phyloP scores from a whole-genome alignment of 1,140 invertebrate species.

The Camponotus floridanus region DNA sequence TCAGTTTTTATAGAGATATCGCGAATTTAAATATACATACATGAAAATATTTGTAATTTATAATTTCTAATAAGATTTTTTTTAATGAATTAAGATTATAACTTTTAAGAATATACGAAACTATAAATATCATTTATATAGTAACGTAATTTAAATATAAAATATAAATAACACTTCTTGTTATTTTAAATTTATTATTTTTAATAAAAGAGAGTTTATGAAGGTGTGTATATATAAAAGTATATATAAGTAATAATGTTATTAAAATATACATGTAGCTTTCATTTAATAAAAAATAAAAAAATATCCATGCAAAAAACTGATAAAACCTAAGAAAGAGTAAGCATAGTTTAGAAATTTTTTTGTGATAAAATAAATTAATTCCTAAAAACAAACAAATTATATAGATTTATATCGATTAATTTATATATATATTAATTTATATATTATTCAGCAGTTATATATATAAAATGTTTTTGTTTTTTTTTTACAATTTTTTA shows the following conservation, averaged over 20 bases:
- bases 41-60: slow-evolving; percentile 10
- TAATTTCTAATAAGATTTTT: background rate
- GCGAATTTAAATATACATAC: background rate
- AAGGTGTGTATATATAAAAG: background rate
- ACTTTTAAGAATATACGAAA: background rate
- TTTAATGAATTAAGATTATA: background rate
- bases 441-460: slow-evolving; percentile 19
- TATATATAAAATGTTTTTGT: background rate
- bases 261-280: background rate
- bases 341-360: slow-evolving; percentile 27
- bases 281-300: background rate
- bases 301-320: slow-evolving; percentile 13
- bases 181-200: slow-evolving; percentile 1
- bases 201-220: background rate
- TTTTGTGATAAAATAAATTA: background rate
- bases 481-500: background rate
- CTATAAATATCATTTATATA: background rate
- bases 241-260: slow-evolving; percentile 9
- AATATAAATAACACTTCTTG: background rate
- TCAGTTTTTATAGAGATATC: background rate
- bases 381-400: background rate
- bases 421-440: background rate
- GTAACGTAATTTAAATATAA: background rate
- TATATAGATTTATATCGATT: no score
- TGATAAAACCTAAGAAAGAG: background rate